Evolutionary conservation across 2,113 vertebrate species (phyloP).

Genomic region (Henicopernis longicauda): DNA sequence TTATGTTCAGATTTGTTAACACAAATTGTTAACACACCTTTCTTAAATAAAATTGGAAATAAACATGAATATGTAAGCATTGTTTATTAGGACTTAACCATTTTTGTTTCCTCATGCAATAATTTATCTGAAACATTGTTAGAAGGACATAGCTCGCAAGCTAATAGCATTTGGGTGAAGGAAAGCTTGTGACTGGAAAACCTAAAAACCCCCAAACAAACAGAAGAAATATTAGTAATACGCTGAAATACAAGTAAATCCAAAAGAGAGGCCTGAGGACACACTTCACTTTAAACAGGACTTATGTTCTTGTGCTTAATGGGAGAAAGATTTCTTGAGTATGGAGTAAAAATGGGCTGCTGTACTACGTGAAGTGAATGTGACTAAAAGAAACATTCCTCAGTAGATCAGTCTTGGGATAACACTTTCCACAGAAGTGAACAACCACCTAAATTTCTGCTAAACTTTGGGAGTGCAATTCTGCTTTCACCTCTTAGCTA

Average conservation of each 20-base stretch:
- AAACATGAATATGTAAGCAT: neutral
- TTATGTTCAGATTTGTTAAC: neutral
- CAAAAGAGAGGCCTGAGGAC: neutral
- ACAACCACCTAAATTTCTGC: neutral
- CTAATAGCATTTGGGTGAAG: neutral
- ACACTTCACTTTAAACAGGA: neutral
- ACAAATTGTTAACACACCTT: neutral
- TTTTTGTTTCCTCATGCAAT: neutral
- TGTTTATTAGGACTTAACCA: neutral
- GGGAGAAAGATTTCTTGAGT: neutral
- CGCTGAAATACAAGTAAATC: neutral
- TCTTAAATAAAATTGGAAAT: neutral
- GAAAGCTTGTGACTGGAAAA: neutral
- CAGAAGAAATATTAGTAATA: neutral
- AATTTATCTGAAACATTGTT: neutral
- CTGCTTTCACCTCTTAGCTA: neutral
- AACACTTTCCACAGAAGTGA: neutral
- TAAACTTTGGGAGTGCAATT: neutral
- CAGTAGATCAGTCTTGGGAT: neutral
- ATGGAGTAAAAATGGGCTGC: neutral
- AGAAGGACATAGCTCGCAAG: neutral
- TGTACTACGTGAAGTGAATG: neutral
- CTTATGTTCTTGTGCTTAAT: neutral
- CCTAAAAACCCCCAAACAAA: neutral
- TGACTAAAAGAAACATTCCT: fast-evolving